Base-by-base conservation (phyloP, 2,797 vertebrate genomes). In the Aplochiton taeniatus region DNA sequence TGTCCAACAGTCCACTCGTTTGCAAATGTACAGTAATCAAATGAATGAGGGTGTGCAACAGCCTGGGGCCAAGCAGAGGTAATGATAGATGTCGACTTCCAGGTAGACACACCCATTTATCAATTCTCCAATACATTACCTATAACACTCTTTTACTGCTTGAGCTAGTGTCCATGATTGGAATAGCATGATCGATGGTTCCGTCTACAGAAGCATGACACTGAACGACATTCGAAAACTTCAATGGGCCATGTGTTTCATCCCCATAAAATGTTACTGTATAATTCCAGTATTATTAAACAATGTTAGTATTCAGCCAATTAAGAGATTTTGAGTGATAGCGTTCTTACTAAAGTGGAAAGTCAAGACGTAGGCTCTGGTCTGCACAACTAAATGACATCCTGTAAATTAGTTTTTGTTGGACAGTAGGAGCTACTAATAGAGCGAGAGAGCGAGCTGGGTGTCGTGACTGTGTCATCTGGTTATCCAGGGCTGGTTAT, bases 61-160 rank as follows among this genome's bases (percentile, higher is more conserved):
- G 84, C 86, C 86, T 75, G 72, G 72, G 88, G 85, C 84, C 65
- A 75, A 80, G 79, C 63, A 57, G 66, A 73, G 70, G 59, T 73
- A 81, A 75, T 89, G 86, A 88, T 90, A 86, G 82, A 89, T 88
- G 77, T 84, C 5, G 81, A 84, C 83, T 87, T 82, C 82, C 80
- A 82, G 77, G 82, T 76, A 84, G 68, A 60, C 65, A 72, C 76
- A 74, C 49, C 71, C 72, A 85, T 87, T 87, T 81, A 79, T 86
- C 74, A 85, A 74, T 62, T 87, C 84, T 82, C 78, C 73, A 68
- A 73, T 78, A 78, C 69, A 76, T 81, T 80, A 74, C 63, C 72
- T 75, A 75, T 73, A 50, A 63, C 72, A 54, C 42, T 69, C 73
- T 16, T 66, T 79, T 82, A 77, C 73, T 67, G 50, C 63, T 59